Percentiles rank a stretch among this genome's conserved stretches.
These are phyloP conservation scores for Varanus komodoensis DNA, from an alignment of 2,113 vertebrate species.

Conservation along the genomic window DNA sequence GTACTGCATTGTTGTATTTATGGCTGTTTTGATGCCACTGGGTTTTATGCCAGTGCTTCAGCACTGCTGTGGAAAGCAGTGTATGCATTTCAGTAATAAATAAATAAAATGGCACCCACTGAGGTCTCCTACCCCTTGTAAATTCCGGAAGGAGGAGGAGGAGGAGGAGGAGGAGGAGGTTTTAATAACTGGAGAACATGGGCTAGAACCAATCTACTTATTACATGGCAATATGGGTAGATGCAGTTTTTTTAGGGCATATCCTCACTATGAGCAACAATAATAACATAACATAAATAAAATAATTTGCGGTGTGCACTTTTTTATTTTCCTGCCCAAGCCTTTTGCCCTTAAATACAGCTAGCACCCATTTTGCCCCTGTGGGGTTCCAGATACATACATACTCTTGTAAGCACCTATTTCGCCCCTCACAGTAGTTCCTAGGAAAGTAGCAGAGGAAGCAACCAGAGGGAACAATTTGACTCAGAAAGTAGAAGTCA, in stretches of 20 bases:
- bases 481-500: neutral
- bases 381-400: neutral
- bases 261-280: too few species aligned
- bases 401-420: neutral
- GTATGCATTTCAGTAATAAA: too few species aligned
- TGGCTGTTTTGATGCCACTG: too few species aligned
- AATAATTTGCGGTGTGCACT: neutral
- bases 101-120: too few species aligned
- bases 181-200: constrained; percentile 47
- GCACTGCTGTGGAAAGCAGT: too few species aligned
- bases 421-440: neutral
- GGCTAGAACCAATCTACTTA: constrained; percentile 60
- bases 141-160: neutral
- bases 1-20: too few species aligned
- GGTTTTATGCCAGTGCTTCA: too few species aligned
- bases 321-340: too few species aligned
- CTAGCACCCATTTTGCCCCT: neutral
- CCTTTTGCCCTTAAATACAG: neutral
- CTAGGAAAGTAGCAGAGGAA: neutral
- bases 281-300: too few species aligned
- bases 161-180: neutral
- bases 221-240: constrained; percentile 32
- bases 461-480: neutral
- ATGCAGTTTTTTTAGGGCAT: neutral
- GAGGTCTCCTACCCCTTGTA: too few species aligned